Evolutionary conservation across 2,797 vertebrate species (phyloP), one percentile per base, ranked within the genome.

Genomic region (Toxotes lorentzi): DNA sequence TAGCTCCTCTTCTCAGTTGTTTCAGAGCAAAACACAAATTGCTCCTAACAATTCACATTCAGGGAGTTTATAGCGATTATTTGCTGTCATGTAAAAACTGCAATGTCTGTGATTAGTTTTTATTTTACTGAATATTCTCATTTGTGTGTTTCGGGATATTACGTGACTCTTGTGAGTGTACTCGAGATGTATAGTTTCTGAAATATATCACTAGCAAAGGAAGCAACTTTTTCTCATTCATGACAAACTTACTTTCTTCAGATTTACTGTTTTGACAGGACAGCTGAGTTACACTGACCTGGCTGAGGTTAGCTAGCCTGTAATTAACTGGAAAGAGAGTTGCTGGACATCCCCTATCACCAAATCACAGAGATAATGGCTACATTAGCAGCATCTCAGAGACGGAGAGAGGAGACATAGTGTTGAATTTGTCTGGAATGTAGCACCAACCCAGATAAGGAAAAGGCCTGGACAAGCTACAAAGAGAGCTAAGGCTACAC

Each of bases 391-490:
- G 56, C 85, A 83, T 87, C 78, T 66, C 59, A 62, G 73, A 87
- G 81, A 80, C 53, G 41, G 40, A 84, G 74, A 23, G 65, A 63
- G 72, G 67, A 87, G 87, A 85, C 73, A 57, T 41, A 72, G 63
- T 56, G 69, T 75, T 85, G 76, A 34, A 79, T 89, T 84, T 61
- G 74, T 87, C 86, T 88, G 88, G 88, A 88, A 90, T 90, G 86
- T 70, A 34, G 84, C 79, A 86, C 47, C 16, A 5, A 50, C 40
- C 63, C 73, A 85, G 85, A 91, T 87, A 90, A 90, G 79, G 54
- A 72, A 63, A 81, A 0, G 38, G 63, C 71, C 82, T 85, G 82
- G 86, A 81, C 56, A 24, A 60, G 74, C 71, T 79, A 83, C 86
- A 91, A 81, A 84, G 77, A 75, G 61, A 87, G 32, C 78, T 40